Conservation (phyloP, 2,888 invertebrate species). For the Meteorus cinctellus region DNA sequence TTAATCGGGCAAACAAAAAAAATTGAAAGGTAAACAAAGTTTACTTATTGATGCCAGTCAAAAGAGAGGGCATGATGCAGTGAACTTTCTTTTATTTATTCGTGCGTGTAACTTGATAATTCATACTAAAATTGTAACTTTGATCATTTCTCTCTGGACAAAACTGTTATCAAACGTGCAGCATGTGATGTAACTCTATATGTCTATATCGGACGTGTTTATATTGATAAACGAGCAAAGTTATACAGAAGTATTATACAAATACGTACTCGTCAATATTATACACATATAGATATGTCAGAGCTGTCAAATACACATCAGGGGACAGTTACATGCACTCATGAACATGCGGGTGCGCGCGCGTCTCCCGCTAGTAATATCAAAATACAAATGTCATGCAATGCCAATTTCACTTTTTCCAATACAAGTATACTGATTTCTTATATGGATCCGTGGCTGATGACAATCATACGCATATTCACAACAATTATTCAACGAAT, state of each 20-base stretch:
- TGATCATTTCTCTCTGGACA: background rate
- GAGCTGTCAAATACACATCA: background rate
- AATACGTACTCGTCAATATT: background rate
- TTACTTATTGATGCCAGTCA: background rate
- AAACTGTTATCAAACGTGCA: background rate
- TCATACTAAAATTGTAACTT: slow-evolving; percentile 11
- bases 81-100: slow-evolving; percentile 9
- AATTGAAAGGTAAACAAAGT: background rate
- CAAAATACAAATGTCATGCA: background rate
- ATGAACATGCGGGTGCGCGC: too few relatives aligned
- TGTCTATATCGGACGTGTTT: background rate
- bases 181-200: background rate
- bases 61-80: background rate
- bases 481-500: background rate
- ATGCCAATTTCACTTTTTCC: background rate
- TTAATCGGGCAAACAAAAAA: background rate
- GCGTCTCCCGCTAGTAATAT: too few relatives aligned
- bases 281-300: background rate
- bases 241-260: background rate
- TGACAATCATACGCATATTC: background rate
- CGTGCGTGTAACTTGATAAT: slow-evolving; percentile 1
- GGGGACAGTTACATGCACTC: too few relatives aligned
- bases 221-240: background rate
- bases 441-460: background rate
- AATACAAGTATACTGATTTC: background rate